These are phyloP conservation scores for Epinotia brunnichana DNA, from an alignment of 2,888 invertebrate species.

Conservation along the genomic window DNA sequence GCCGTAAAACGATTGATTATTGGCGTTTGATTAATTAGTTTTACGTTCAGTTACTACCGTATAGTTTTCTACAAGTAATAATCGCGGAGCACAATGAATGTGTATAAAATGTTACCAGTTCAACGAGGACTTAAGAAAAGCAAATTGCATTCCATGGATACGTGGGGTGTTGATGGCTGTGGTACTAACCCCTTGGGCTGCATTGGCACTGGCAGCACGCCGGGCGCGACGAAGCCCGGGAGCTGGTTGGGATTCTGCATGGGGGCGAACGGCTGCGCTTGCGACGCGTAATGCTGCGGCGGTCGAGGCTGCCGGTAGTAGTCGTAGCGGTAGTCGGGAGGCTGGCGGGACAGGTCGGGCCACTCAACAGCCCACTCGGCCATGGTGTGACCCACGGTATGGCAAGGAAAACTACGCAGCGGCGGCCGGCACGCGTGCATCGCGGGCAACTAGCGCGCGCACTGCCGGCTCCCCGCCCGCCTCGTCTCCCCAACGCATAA, in stretches of 20 bases:
- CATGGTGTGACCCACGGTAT: constrained; percentile 55
- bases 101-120: background rate
- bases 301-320: constrained; percentile 41
- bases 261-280: constrained; percentile 47
- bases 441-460: constrained; percentile 68
- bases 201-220: constrained; percentile 41
- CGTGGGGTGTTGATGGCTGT: background rate
- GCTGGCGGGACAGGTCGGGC: constrained; percentile 53
- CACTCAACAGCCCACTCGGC: constrained; percentile 64
- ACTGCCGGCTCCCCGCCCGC: constrained; percentile 64
- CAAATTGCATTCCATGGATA: background rate
- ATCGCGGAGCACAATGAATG: background rate
- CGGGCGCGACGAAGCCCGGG: constrained; percentile 47
- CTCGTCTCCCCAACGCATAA: constrained; percentile 67
- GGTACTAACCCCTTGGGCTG: constrained; percentile 48
- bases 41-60: constrained; percentile 3
- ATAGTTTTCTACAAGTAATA: background rate
- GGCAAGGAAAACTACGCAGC: constrained; percentile 58
- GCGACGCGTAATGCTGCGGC: constrained; percentile 47
- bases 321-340: constrained; percentile 51
- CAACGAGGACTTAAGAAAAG: background rate
- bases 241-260: constrained; percentile 45
- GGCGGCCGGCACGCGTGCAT: constrained; percentile 64
- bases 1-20: constrained; percentile 3
- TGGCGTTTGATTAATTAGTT: background rate